Evolutionary conservation across 1,140 invertebrate genomes (phyloP).

Genomic region (Drosophila pseudoobscura): DNA sequence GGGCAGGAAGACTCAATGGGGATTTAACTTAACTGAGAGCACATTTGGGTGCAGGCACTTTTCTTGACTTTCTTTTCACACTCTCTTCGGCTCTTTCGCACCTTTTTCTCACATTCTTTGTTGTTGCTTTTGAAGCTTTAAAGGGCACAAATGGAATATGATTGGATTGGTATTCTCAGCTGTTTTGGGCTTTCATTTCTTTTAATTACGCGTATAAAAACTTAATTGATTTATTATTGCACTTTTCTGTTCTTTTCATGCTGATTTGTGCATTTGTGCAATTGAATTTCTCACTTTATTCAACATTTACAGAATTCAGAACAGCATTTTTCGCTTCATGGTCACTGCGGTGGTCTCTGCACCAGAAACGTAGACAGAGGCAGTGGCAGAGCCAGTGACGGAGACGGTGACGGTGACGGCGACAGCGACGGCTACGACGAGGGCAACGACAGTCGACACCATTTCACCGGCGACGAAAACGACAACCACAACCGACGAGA

Average conservation of each 20-base stretch:
- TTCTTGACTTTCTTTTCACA: conserved; percentile 25
- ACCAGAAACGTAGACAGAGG: conserved; percentile 3
- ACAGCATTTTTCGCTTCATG: conserved; percentile 53
- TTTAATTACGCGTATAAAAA: not conserved
- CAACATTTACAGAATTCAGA: conserved; percentile 69
- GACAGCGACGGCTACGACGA: conserved; percentile 21
- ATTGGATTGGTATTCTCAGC: conserved; percentile 46
- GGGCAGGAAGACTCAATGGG: not conserved
- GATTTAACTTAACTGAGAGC: conserved; percentile 52
- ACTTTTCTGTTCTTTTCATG: not conserved
- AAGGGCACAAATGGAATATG: conserved; percentile 69
- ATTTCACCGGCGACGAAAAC: conserved; percentile 52
- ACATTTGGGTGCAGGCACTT: conserved; percentile 58
- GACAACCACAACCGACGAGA: conserved; percentile 8
- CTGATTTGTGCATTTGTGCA: conserved; percentile 22
- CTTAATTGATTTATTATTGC: not conserved
- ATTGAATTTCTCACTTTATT: conserved; percentile 59
- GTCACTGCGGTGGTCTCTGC: conserved; percentile 63
- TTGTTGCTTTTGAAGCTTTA: conserved; percentile 51
- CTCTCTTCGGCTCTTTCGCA: conserved; percentile 17
- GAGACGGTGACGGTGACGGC: conserved; percentile 15
- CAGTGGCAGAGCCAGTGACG: conserved; percentile 12
- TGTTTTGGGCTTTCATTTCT: conserved; percentile 24
- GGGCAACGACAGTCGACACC: conserved; percentile 39
- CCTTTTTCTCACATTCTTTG: conserved; percentile 34